Percentiles rank a stretch among this genome's conserved stretches.
Evolutionary conservation across 92 coral and sea anemone genomes (phyloP).

Genomic region (Virgularia gustaviana): DNA sequence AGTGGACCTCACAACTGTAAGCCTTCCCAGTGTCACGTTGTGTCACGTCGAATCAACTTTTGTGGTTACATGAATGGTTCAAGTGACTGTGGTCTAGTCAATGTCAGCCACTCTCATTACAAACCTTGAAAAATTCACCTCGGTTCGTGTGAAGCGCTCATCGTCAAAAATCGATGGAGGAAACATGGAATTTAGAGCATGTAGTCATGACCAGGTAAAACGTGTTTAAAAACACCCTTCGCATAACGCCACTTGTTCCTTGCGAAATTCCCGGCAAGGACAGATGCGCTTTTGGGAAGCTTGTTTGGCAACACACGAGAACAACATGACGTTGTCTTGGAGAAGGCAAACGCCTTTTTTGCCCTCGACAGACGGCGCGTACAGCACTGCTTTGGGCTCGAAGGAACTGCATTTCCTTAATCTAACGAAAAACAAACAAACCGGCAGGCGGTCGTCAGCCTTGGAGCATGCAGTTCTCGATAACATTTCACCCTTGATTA

Average conservation of each 20-base stretch:
- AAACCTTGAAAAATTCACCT: no score
- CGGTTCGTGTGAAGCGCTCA: no score
- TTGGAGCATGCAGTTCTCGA: no score
- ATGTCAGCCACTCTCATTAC: no score
- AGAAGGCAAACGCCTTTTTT: slow-evolving; percentile 58
- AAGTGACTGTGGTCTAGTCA: no score
- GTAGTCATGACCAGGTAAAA: neutral
- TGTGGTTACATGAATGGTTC: neutral
- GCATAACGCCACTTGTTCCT: slow-evolving; percentile 90
- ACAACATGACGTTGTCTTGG: slow-evolving; percentile 71
- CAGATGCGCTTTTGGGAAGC: slow-evolving; percentile 61
- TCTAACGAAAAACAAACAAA: slow-evolving; percentile 29
- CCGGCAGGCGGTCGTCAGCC: no score
- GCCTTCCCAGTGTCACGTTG: neutral
- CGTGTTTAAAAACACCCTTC: slow-evolving; percentile 44
- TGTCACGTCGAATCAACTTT: neutral
- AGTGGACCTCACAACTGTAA: neutral
- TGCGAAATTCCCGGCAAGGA: slow-evolving; percentile 79
- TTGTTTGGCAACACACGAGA: slow-evolving; percentile 72
- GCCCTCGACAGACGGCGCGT: slow-evolving; percentile 65
- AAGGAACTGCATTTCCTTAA: slow-evolving; percentile 37
- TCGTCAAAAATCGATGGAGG: no score
- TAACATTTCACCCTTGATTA: no score
- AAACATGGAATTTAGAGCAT: no score
- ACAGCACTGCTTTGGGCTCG: slow-evolving; percentile 38